Percentiles rank a stretch among this genome's conserved stretches.
phyloP scores from a whole-genome alignment of 2,888 invertebrate species.

The Leptopilina drosophilae region DNA sequence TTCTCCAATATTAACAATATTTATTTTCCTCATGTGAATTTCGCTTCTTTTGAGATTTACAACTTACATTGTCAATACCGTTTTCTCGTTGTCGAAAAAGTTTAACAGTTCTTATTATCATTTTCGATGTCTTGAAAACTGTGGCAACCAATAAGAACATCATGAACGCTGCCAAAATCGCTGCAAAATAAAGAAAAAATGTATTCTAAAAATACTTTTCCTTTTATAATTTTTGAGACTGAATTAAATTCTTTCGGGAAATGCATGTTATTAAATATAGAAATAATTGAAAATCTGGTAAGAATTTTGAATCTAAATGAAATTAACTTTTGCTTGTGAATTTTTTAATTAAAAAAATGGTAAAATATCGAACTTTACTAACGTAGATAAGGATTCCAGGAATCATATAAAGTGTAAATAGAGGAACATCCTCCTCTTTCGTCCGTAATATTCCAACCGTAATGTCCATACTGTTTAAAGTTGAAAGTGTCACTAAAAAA shows the following conservation, averaged over 20 bases:
- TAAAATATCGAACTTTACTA: conserved; percentile 51
- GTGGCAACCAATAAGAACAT: conserved; percentile 56
- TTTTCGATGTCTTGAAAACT: conserved; percentile 55
- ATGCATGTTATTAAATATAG: background rate
- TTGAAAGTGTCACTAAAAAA: conserved; percentile 63
- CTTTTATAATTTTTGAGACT: too few species aligned
- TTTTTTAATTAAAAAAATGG: conserved; percentile 1
- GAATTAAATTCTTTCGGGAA: too few species aligned
- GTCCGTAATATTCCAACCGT: conserved; percentile 73
- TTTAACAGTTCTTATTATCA: conserved; percentile 52
- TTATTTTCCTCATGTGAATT: conserved; percentile 17
- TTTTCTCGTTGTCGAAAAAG: conserved; percentile 36
- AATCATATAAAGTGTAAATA: conserved; percentile 64
- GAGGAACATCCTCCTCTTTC: conserved; percentile 60
- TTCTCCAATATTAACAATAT: background rate
- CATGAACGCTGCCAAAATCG: conserved; percentile 67
- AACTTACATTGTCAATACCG: conserved; percentile 52
- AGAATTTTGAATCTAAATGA: too few species aligned
- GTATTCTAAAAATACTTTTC: background rate
- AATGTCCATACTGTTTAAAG: conserved; percentile 74
- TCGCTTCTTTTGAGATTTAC: background rate
- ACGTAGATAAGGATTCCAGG: conserved; percentile 73
- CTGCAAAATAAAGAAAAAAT: conserved; percentile 59
- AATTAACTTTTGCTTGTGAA: too few species aligned
- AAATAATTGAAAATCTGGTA: background rate